These are phyloP conservation scores for Drosophila demipolita DNA, from an alignment of 2,888 invertebrate species.

Conservation along the genomic window DNA sequence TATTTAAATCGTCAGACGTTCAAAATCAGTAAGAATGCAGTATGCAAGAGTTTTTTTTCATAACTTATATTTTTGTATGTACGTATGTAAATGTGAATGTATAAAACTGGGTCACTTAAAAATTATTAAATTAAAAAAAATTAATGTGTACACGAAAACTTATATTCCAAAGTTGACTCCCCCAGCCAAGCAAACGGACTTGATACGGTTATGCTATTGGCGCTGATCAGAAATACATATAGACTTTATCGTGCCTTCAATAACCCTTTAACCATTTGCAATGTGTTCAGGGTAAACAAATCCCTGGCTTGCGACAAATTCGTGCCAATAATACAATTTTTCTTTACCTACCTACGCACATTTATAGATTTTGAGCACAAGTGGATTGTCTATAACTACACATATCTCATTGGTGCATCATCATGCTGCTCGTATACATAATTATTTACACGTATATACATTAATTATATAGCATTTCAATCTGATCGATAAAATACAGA, in stretches of 20 bases:
- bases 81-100: background rate
- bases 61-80: background rate
- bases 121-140: too few relatives aligned
- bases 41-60: background rate
- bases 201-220: background rate
- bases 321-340: background rate
- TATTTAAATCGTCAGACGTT: background rate
- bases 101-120: background rate
- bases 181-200: background rate
- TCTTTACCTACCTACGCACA: background rate
- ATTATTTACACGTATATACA: background rate
- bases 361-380: background rate
- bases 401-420: background rate
- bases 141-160: background rate
- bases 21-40: background rate
- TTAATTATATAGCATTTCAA: background rate
- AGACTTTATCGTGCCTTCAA: background rate
- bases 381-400: background rate
- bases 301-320: background rate
- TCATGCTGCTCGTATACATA: background rate
- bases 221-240: background rate
- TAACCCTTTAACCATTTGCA: background rate
- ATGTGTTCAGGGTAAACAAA: background rate
- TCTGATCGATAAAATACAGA: background rate
- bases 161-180: background rate